phyloP scores from a whole-genome alignment of 2,888 invertebrate species.

The Isotomurus palustris region DNA sequence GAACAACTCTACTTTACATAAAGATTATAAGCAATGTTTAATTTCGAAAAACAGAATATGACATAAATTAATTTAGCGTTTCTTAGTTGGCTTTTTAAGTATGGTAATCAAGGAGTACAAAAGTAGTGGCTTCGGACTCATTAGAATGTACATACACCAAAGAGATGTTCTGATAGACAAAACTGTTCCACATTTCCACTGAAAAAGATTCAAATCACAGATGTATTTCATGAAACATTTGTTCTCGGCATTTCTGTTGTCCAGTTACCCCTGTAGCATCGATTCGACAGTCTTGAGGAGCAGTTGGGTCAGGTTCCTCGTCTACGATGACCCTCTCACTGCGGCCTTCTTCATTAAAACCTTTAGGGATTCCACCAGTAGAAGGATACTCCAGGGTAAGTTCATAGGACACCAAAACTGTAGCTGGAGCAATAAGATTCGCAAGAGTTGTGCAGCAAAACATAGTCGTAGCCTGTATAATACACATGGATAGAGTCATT shows the following conservation, averaged over 20 bases:
- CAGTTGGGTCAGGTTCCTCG: neutral
- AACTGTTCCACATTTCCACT: constrained; percentile 4
- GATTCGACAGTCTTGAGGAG: neutral
- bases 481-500: neutral
- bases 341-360: neutral
- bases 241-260: neutral
- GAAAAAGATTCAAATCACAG: neutral
- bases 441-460: neutral
- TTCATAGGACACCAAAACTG: constrained; percentile 3
- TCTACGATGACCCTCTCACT: neutral
- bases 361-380: neutral
- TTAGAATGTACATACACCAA: constrained; percentile 6
- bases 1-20: neutral
- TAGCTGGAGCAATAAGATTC: neutral
- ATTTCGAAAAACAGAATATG: too few relatives aligned
- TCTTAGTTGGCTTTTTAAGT: too few relatives aligned
- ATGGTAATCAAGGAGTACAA: neutral
- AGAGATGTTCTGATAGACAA: constrained; percentile 5
- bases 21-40: neutral
- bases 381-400: constrained; percentile 1
- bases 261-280: neutral
- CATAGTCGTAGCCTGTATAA: neutral
- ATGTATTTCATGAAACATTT: neutral
- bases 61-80: neutral
- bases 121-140: constrained; percentile 1